A percentile compares a stretch with the other conserved stretches of the same genome.
phyloP scores from a whole-genome alignment of 2,888 invertebrate species.

The Acanthosoma haemorrhoidale region DNA sequence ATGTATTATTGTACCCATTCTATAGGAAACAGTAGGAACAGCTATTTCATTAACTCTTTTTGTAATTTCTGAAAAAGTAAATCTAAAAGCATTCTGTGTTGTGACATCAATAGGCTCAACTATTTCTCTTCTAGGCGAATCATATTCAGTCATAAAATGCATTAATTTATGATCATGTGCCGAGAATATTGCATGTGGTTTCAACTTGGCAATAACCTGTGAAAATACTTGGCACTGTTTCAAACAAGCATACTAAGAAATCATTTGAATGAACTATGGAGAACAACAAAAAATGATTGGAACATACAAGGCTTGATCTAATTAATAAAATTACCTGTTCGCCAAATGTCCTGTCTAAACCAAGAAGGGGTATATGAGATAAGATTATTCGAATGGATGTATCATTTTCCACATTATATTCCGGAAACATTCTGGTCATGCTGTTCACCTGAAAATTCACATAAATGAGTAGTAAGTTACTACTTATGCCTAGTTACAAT shows the following conservation, averaged over 20 bases:
- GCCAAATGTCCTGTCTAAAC: slow-evolving; percentile 51
- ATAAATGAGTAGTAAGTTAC: too few species aligned
- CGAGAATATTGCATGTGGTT: slow-evolving; percentile 64
- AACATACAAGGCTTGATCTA: not conserved
- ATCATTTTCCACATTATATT: slow-evolving; percentile 19
- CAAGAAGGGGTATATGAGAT: slow-evolving; percentile 67
- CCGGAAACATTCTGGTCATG: slow-evolving; percentile 38
- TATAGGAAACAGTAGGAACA: slow-evolving; percentile 91
- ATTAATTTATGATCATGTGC: slow-evolving; percentile 66
- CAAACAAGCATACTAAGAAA: not conserved
- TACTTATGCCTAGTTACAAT: too few species aligned
- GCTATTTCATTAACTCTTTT: slow-evolving; percentile 64
- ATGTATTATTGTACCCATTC: slow-evolving; percentile 69
- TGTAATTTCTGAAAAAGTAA: slow-evolving; percentile 44
- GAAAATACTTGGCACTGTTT: slow-evolving; percentile 37
- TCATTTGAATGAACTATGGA: not conserved
- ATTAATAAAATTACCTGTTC: slow-evolving; percentile 47
- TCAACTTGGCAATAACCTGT: slow-evolving; percentile 58
- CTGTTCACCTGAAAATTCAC: slow-evolving; percentile 39
- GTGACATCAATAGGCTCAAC: slow-evolving; percentile 37
- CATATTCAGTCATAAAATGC: slow-evolving; percentile 45
- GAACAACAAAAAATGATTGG: not conserved
- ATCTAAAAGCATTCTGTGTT: slow-evolving; percentile 38
- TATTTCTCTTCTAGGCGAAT: slow-evolving; percentile 41
- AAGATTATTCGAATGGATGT: slow-evolving; percentile 53